Evolutionary conservation across 2,797 vertebrate species (phyloP).

Genomic region (Numenius phaeopus): DNA sequence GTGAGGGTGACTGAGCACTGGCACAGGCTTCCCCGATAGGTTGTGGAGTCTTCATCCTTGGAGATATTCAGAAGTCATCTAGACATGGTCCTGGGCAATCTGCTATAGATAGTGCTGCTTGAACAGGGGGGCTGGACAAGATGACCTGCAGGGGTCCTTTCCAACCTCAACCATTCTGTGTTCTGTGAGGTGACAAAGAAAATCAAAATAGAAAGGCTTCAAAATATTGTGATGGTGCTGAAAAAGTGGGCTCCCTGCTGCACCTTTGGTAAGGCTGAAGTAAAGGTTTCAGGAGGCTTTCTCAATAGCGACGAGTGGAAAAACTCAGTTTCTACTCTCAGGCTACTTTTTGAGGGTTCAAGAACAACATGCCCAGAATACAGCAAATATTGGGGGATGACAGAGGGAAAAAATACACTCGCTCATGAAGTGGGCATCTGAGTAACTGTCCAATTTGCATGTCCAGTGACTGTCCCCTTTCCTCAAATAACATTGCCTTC

Average conservation of each 20-base stretch:
- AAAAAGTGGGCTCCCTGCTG: background rate
- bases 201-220: background rate
- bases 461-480: background rate
- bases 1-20: background rate
- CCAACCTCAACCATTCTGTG: background rate
- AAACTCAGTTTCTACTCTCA: background rate
- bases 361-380: background rate
- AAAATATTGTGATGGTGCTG: background rate
- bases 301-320: background rate
- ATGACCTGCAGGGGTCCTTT: background rate
- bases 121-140: fast-evolving
- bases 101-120: background rate
- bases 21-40: background rate
- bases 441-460: background rate
- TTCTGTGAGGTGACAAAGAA: background rate
- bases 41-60: background rate
- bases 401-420: background rate
- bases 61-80: background rate
- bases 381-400: background rate
- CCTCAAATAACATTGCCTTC: background rate
- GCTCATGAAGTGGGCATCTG: background rate
- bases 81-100: background rate
- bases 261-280: background rate
- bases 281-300: background rate
- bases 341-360: background rate